Evolutionary conservation across 2,888 invertebrate species (phyloP), one percentile per base, ranked within the genome.

Genomic region (Microctonus hyperodae): DNA sequence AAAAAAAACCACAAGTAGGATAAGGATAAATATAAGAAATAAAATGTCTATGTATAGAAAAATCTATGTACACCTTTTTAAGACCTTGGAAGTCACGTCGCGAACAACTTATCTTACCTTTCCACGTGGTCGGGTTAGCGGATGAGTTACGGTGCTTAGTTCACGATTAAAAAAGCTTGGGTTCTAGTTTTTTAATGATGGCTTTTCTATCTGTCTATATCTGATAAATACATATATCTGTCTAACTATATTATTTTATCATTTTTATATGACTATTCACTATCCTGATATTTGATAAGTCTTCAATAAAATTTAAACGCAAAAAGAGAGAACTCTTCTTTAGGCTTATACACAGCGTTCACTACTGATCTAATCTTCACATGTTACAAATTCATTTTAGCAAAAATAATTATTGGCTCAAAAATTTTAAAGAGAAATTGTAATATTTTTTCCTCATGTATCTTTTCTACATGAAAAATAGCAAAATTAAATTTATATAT

Each of bases 121-220:
- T 71, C 67, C 70, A 67, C 71, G 68, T 65, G 70, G 61, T 59
- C 35, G 67, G 64, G 62, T 69, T 63, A 35, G 28, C 35, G 60
- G 58, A 67, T 69, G 70, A 69, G 40, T 59, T 64, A 67, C 55
- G 50, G 44, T 53, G 37, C 20, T 13, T 11, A 28, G 23, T 35
- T 37, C 65, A 6, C 50, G 55, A 55, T 56, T 53, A 37, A 59
- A 67, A 60, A 65, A 50, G 50, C 58, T 59, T 28, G 22, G 28
- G 44, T 44, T 25, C 13, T 28, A 5, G 13, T 59, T 9, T 59
- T 44, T 23, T 7, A 28, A 44, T n/a, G 35, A 28, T 60, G 28
- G 58, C 22, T 35, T 65, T 65, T 59, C 35, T 59, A 51, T 53
- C 31, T 22, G 33, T 35, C n/a, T 28, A 28, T 28, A 28, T 28